Conservation (phyloP, 2,113 vertebrate genomes). For the Reinhardtius hippoglossoides region DNA sequence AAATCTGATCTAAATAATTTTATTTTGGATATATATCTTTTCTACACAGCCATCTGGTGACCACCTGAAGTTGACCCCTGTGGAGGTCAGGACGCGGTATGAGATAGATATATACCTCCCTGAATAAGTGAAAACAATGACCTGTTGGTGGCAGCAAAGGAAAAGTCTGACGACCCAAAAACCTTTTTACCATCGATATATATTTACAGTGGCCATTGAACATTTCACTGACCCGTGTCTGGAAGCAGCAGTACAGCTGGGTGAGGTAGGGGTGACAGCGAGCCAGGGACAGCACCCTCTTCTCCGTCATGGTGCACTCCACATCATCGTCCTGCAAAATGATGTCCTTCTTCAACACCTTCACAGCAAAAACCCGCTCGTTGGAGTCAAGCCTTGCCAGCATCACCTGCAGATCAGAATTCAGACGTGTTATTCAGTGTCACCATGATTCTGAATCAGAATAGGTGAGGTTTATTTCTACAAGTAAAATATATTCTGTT, state of each 20-base stretch:
- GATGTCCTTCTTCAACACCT: conserved; percentile 97
- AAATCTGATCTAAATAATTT: no score
- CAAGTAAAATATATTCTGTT: not conserved
- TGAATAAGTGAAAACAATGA: not conserved
- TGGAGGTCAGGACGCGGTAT: no score
- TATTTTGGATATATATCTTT: no score
- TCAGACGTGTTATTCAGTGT: not conserved
- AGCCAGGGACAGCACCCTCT: conserved; percentile 92
- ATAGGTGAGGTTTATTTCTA: not conserved
- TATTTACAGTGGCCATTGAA: not conserved
- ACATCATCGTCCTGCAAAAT: conserved; percentile 98
- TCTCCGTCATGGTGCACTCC: conserved; percentile 98
- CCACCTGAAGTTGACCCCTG: no score
- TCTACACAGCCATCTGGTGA: no score
- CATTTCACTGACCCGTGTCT: conserved; percentile 87
- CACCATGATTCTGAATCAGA: not conserved
- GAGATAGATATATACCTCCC: no score
- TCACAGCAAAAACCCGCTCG: conserved; percentile 92
- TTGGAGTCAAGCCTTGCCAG: conserved; percentile 88
- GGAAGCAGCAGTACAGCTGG: conserved; percentile 97
- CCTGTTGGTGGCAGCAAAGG: not conserved
- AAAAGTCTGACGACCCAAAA: not conserved
- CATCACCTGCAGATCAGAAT: conserved; percentile 89
- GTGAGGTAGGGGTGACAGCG: conserved; percentile 96
- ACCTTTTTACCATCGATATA: no score